Evolutionary conservation across 2,888 invertebrate species (phyloP).

Genomic region (Andrena fulva): DNA sequence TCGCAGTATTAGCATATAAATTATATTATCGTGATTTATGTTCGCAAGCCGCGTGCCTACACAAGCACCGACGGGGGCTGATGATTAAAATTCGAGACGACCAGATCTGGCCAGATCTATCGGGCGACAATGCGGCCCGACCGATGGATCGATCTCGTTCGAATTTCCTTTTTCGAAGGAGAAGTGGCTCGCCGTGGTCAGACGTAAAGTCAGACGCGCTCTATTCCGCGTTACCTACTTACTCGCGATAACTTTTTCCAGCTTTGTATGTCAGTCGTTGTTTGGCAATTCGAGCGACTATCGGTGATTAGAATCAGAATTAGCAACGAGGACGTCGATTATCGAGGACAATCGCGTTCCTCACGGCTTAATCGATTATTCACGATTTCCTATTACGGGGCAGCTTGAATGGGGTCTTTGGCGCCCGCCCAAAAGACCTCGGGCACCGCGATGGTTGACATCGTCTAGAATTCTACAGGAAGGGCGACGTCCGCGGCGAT

Average conservation of each 20-base stretch:
- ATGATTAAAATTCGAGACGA: constrained; percentile 76
- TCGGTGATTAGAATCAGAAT: background rate
- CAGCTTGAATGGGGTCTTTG: background rate
- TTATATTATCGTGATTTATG: constrained; percentile 84
- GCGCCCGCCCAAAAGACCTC: too few relatives aligned
- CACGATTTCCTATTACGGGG: constrained; percentile 19
- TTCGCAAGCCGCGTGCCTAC: constrained; percentile 63
- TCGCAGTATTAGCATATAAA: constrained; percentile 83
- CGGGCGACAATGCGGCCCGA: constrained; percentile 10
- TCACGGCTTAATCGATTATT: constrained; percentile 21
- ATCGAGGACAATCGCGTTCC: constrained; percentile 1
- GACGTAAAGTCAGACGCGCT: background rate
- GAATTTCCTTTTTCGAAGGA: constrained; percentile 24
- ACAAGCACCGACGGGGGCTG: constrained; percentile 66
- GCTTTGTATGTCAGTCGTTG: background rate
- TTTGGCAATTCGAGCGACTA: background rate
- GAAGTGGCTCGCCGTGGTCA: constrained; percentile 23
- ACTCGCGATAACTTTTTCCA: background rate
- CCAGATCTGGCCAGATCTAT: constrained; percentile 33
- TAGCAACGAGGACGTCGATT: background rate
- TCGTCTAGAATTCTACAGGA: background rate
- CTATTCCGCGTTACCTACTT: background rate
- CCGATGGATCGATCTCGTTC: constrained; percentile 29
- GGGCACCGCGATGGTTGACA: background rate
- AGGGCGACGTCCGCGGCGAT: background rate